Conservation (phyloP, 2,797 vertebrate species). For the Phyllotis vaccarum region DNA sequence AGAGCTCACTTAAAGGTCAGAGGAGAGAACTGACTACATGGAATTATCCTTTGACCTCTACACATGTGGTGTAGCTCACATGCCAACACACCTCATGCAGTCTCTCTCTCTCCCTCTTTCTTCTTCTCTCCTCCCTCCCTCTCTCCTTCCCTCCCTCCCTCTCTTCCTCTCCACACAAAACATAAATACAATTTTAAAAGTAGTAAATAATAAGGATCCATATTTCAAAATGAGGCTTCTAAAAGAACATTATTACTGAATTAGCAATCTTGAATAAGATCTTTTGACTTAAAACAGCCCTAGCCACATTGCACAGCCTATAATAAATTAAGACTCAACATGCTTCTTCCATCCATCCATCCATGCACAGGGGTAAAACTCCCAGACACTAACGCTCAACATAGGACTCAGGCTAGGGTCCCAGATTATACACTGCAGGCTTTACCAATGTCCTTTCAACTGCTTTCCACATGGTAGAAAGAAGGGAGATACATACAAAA, state of each 20-base stretch:
- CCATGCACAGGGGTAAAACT: not conserved
- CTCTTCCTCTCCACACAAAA: not conserved
- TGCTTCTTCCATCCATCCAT: not conserved
- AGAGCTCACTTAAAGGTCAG: not conserved
- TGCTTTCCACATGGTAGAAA: not conserved
- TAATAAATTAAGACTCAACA: not conserved
- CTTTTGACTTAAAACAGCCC: not conserved
- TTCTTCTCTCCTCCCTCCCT: not conserved
- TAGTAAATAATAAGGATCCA: not conserved
- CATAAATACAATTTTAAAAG: not conserved
- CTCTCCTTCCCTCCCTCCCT: no score
- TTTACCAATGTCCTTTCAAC: not conserved
- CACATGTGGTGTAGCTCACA: not conserved
- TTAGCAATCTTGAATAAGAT: not conserved
- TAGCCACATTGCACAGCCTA: not conserved
- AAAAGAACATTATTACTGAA: conserved; percentile 15
- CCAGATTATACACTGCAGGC: not conserved
- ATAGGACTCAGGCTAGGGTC: not conserved
- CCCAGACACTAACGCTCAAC: not conserved
- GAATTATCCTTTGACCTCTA: not conserved
- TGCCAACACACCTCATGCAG: not conserved
- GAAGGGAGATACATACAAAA: not conserved
- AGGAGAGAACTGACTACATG: not conserved
- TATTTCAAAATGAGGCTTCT: conserved; percentile 21
- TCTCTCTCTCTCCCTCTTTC: not conserved